Evolutionary conservation across 37 sponge, comb jelly and placozoan species (phyloP), one percentile per base, ranked within the genome.

Genomic region (Theonella swinhoei): DNA sequence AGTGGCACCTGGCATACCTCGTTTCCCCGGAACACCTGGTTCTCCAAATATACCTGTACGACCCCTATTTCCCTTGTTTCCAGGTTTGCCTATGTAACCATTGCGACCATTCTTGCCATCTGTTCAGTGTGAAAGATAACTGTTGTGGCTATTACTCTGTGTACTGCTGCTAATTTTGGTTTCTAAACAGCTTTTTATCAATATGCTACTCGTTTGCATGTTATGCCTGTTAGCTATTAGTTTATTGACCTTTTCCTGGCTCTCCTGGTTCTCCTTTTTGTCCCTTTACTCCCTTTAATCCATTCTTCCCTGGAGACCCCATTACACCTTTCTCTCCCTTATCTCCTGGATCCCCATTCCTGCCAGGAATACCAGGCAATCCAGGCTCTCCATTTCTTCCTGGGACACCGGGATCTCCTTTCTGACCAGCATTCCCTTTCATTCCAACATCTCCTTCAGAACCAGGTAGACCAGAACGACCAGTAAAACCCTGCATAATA

Each of bases 391-490:
- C 90, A 39, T 66, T 59, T 28, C 33, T 23, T 60, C 75, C 80
- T 26, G 80, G 67, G 34, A 47, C 58, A 41, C 87, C 87, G 14
- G 74, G 67, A 1, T 66, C 39, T 63, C 93, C 93, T 39, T 84
- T 80, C 11, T 69, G 70, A 58, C 93, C 93, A 47, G 67, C 74
- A 0, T 39, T 40, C 9, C 93, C 93, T 39, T 88, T 66, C 24
- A 17, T 32, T 37, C 88, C 92, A 64, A 77, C 78, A 20, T 54
- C 29, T 1, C 92, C 92, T 40, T 78, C 67, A 1, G 36, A 22
- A 22, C 87, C 87, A 42, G 77, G 81, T 0, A 72, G 38, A 33
- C 91, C 91, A 64, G 33, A 35, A 41, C 81, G 83, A n/a, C 91
- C 91, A 77, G 68, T 32, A 1, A 78, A 78, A 66, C 89, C 89